Percentiles rank a stretch among this genome's conserved stretches.
These are phyloP conservation scores for Zosterops hypoxanthus DNA, from an alignment of 2,113 vertebrate genomes.

Conservation along the genomic window DNA sequence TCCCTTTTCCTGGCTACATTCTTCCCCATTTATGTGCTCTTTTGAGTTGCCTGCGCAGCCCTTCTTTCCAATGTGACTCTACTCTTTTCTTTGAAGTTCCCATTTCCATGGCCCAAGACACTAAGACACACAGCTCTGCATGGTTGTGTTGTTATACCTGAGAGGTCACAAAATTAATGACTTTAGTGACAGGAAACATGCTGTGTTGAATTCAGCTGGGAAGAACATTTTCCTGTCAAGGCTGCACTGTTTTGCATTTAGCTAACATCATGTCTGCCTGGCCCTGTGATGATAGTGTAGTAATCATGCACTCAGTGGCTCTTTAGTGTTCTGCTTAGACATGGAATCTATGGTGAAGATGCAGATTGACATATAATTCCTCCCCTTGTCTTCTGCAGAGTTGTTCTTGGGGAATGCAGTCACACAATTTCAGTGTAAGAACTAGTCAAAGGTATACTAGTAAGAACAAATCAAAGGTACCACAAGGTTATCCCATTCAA, in stretches of 20 bases:
- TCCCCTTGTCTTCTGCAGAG: not conserved
- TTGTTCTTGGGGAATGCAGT: not conserved
- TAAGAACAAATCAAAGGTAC: not conserved
- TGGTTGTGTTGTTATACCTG: not conserved
- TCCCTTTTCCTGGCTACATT: not conserved
- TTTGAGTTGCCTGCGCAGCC: not conserved
- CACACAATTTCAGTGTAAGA: not conserved
- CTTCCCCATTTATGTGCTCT: not conserved
- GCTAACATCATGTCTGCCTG: not conserved
- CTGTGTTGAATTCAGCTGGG: not conserved
- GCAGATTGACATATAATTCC: not conserved
- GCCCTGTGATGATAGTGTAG: not conserved
- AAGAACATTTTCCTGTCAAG: not conserved
- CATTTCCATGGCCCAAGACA: not conserved
- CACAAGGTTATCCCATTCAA: not conserved
- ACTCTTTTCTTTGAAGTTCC: not conserved
- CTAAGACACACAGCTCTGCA: not conserved
- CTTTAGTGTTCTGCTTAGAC: not conserved
- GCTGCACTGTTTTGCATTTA: not conserved
- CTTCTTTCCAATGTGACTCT: not conserved
- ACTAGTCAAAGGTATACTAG: not conserved
- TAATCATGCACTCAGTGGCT: not conserved
- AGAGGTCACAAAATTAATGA: not conserved
- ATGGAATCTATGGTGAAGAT: not conserved
- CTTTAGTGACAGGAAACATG: not conserved